These are phyloP conservation scores for Pollenia angustigena DNA, from an alignment of 2,888 invertebrate species.

Conservation along the genomic window DNA sequence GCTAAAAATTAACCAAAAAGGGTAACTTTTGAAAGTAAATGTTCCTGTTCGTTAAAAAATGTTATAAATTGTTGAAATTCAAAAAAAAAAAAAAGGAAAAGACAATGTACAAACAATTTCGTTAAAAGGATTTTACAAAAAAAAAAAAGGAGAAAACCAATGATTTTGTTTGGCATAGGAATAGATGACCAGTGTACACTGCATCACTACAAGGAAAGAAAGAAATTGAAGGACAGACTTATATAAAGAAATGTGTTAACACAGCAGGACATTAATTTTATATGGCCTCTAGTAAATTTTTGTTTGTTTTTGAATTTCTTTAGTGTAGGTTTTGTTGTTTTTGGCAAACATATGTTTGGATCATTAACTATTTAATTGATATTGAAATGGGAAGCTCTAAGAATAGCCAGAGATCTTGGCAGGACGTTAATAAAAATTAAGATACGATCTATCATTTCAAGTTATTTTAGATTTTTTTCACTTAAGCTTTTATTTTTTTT, in stretches of 20 bases:
- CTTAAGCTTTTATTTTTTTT: too few relatives aligned
- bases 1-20: slow-evolving; percentile 62
- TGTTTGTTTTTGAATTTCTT: slow-evolving; percentile 21
- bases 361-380: slow-evolving; percentile 33
- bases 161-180: slow-evolving; percentile 28
- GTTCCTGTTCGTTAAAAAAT: slow-evolving; percentile 15
- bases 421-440: too few relatives aligned
- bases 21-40: slow-evolving; percentile 42
- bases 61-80: slow-evolving; percentile 44
- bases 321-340: slow-evolving; percentile 13
- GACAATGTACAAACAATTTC: slow-evolving; percentile 39
- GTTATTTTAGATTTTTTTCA: too few relatives aligned
- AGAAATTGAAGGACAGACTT: not conserved
- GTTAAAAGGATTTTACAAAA: slow-evolving; percentile 38
- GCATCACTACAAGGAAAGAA: not conserved
- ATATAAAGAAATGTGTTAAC: slow-evolving; percentile 47
- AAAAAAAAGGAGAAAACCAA: slow-evolving; percentile 23
- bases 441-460: too few relatives aligned
- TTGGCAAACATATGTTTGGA: slow-evolving; percentile 54
- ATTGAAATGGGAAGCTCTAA: not conserved
- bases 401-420: not conserved
- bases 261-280: slow-evolving; percentile 68
- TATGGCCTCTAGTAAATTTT: slow-evolving; percentile 12
- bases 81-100: slow-evolving; percentile 31
- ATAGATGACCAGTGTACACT: slow-evolving; percentile 41